Evolutionary conservation across 2,888 invertebrate genomes (phyloP).

Genomic region (Pherbina coryleti): DNA sequence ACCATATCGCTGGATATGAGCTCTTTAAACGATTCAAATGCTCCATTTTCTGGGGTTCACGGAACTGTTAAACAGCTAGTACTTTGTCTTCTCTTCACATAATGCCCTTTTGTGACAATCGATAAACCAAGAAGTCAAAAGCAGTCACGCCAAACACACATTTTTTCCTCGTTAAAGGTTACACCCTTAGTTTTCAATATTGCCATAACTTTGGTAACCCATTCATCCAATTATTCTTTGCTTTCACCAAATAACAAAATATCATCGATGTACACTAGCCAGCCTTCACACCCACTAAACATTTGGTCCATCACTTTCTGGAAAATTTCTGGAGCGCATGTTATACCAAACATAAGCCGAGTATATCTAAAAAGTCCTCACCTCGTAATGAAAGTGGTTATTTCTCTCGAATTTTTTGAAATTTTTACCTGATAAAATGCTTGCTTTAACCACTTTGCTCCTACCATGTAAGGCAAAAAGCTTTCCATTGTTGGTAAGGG

Average conservation of each 20-base stretch:
- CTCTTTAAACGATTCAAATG: neutral
- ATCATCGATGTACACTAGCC: constrained; percentile 26
- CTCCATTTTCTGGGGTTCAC: too few relatives aligned
- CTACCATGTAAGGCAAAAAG: constrained; percentile 35
- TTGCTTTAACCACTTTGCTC: constrained; percentile 39
- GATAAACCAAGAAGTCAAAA: constrained; percentile 29
- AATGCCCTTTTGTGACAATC: constrained; percentile 19
- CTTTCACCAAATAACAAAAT: constrained; percentile 30
- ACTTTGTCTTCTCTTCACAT: neutral
- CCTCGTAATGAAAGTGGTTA: constrained; percentile 27
- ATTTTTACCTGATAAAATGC: neutral
- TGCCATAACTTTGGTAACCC: neutral
- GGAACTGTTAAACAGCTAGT: too few relatives aligned
- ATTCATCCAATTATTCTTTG: constrained; percentile 18
- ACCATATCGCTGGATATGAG: constrained; percentile 59
- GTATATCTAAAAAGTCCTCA: constrained; percentile 29
- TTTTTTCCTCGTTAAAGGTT: neutral
- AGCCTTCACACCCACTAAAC: constrained; percentile 22
- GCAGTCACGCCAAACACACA: neutral
- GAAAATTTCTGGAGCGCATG: constrained; percentile 31
- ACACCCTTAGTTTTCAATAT: constrained; percentile 3
- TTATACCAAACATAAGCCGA: constrained; percentile 26
- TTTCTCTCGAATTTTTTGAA: constrained; percentile 31
- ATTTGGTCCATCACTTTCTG: constrained; percentile 31
- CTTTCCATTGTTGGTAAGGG: constrained; percentile 40